Percentiles rank a stretch among this genome's conserved stretches.
Evolutionary conservation across 2,113 vertebrate species (phyloP).

Genomic region (Pelvicachromis taeniatus): DNA sequence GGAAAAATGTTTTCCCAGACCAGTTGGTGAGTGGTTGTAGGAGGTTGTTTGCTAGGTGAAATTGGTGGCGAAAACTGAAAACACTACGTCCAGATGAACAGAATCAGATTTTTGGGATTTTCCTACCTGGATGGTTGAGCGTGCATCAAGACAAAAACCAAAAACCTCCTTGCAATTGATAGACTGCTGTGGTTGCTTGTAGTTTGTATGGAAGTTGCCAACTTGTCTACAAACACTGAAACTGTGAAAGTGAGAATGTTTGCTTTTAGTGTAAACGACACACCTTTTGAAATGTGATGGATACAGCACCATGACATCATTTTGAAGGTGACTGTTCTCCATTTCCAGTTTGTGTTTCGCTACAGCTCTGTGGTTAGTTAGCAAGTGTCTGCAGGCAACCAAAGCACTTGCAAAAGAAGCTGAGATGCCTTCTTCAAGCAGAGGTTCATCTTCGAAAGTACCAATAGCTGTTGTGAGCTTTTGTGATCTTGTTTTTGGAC

Average conservation of each 20-base stretch:
- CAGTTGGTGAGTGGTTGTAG: not conserved
- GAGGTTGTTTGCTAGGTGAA: not conserved
- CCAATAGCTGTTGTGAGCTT: not conserved
- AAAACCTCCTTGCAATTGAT: too few species aligned
- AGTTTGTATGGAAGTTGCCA: too few species aligned
- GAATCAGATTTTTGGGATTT: not conserved
- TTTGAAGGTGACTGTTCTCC: too few species aligned
- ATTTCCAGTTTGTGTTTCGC: not conserved
- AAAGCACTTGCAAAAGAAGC: not conserved
- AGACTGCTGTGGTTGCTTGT: too few species aligned
- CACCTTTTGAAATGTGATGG: too few species aligned
- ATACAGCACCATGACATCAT: too few species aligned
- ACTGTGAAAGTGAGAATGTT: too few species aligned
- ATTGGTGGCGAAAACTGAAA: fast-evolving
- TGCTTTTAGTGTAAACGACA: too few species aligned
- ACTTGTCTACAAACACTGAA: too few species aligned
- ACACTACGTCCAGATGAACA: fast-evolving
- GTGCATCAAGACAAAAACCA: too few species aligned
- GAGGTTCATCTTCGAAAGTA: not conserved
- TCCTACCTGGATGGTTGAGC: too few species aligned
- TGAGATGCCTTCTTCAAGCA: not conserved
- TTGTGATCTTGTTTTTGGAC: not conserved
- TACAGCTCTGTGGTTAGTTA: not conserved
- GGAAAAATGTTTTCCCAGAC: not conserved
- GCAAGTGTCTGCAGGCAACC: not conserved